Evolutionary conservation across 2,113 vertebrate species (phyloP).

Genomic region (Fregata magnificens): DNA sequence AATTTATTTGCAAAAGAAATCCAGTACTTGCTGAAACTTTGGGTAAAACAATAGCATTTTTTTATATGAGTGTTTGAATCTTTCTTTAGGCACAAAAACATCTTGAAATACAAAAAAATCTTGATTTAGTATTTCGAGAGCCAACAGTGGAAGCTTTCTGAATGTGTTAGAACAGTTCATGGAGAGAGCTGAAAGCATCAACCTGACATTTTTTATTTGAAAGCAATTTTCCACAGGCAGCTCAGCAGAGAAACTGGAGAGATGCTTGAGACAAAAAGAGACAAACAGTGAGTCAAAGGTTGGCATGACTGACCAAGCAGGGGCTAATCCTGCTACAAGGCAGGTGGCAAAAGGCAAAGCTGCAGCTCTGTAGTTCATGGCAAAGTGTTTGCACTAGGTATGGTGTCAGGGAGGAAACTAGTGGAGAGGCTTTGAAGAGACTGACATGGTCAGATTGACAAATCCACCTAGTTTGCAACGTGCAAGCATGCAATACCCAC

Average conservation of each 20-base stretch:
- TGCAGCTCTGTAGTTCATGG: not conserved
- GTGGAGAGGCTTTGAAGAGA: not conserved
- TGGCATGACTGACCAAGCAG: not conserved
- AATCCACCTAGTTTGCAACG: not conserved
- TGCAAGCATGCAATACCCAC: rapidly evolving
- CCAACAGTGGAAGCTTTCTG: not conserved
- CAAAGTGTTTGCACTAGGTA: not conserved
- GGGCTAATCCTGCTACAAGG: not conserved
- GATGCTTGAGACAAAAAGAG: not conserved
- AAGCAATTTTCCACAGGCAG: not conserved
- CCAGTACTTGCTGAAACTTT: not conserved
- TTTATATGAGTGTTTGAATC: not conserved
- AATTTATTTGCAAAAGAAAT: not conserved
- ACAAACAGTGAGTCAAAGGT: not conserved
- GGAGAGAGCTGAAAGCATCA: not conserved
- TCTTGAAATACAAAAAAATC: not conserved
- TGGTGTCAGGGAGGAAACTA: not conserved
- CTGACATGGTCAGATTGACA: not conserved
- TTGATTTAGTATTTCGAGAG: not conserved
- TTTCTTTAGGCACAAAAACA: not conserved
- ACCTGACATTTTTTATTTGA: not conserved
- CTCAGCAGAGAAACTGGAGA: not conserved
- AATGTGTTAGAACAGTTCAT: not conserved
- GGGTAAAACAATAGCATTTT: not conserved
- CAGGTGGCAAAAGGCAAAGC: not conserved